Evolutionary conservation across 2,113 vertebrate species (phyloP).

Genomic region (Lonchura striata): DNA sequence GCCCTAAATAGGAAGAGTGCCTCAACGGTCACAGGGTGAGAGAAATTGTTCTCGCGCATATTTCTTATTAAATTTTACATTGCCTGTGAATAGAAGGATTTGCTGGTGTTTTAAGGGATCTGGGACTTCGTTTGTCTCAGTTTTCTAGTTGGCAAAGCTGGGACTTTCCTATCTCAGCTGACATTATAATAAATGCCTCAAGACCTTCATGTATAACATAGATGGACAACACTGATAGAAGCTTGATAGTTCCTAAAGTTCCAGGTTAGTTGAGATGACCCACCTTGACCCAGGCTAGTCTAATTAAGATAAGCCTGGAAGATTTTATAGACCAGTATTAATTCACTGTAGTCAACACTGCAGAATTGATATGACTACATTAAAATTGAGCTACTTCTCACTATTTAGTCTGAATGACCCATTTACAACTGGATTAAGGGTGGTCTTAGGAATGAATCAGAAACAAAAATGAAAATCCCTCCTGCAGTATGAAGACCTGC

Average conservation of each 20-base stretch:
- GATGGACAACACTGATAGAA: neutral
- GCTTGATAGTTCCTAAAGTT: neutral
- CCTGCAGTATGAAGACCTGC: neutral
- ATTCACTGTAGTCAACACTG: neutral
- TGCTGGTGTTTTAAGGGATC: neutral
- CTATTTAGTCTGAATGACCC: neutral
- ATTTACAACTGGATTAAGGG: neutral
- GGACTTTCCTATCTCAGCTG: neutral
- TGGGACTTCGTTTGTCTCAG: neutral
- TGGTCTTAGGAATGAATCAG: neutral
- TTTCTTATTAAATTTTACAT: neutral
- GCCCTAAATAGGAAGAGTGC: neutral
- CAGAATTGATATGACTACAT: neutral
- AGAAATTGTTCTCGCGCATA: neutral
- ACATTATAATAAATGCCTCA: rapidly evolving
- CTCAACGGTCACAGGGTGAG: neutral
- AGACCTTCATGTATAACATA: neutral
- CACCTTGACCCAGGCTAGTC: neutral
- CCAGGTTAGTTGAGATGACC: neutral
- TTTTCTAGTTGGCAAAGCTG: neutral
- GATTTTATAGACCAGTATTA: neutral
- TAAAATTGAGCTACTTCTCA: neutral
- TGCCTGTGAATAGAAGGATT: neutral
- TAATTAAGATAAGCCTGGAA: neutral
- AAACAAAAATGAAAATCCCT: neutral